Base-by-base conservation (phyloP, 2,113 vertebrate species). In the Dicerorhinus sumatrensis region DNA sequence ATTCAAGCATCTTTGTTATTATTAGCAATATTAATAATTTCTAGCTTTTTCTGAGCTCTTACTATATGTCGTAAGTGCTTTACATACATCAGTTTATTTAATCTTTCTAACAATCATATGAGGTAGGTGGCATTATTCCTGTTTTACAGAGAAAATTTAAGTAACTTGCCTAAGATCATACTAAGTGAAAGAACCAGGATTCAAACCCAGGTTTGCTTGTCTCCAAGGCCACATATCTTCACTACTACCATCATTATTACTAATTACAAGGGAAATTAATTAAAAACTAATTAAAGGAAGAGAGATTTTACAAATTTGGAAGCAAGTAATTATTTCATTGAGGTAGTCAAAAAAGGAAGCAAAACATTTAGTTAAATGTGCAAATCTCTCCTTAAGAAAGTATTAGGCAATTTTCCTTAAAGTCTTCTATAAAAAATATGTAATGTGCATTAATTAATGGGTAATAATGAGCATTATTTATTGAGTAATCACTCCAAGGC, bases 331-430 rank as follows among this genome's bases (percentile, higher is more conserved):
- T 23, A 69, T 93, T 92, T 69, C n/a, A 48, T 13, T 23, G 73
- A 90, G 7, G 11, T 58, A 92, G 20, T 56, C 54, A 93, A n/a
- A 93, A 86, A 58, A 48, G 39, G 6, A 87, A 81, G 63, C 3
- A 81, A 36, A 69, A n/a, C 1, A 54, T 58, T 81, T 46, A 56
- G 62, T 69, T 79, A 80, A 21, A 84, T 80, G 56, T 48, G 16
- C 31, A 77, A 73, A 83, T 91, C 17, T 62, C 13, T 73, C 18
- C 75, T 63, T 85, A 63, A 67, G 82, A 93, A 88, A 39, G 27
- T 31, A 46, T 51, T 58, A 48, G 63, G 4, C 36, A 67, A 56
- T 89, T 96, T 88, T 94, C 65, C 60, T 65, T 93, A 92, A 85
- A 85, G 21, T 2, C 36, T 33, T 73, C 2, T 46, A 18, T 73